Percentiles rank a stretch among this genome's conserved stretches.
These are phyloP conservation scores for Axinella damicornis DNA, from an alignment of 37 sponge, comb jelly and placozoan genomes.

Conservation along the genomic window DNA sequence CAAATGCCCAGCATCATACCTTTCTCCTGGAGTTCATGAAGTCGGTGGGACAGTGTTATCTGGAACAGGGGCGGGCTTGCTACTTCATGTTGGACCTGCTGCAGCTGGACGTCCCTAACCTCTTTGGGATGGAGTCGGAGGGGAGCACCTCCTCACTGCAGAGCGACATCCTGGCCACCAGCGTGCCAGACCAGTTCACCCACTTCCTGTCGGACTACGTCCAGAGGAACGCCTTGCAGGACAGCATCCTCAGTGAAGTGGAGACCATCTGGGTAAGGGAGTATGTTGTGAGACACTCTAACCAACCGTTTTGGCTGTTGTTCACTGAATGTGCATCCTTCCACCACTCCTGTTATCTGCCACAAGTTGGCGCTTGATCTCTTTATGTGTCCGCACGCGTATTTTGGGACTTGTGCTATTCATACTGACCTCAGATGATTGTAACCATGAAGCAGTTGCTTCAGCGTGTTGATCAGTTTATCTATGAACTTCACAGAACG, in stretches of 20 bases:
- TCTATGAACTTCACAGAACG: too few species aligned
- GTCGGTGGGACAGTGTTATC: slow-evolving; percentile 37
- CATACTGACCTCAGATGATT: too few species aligned
- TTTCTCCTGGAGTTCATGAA: slow-evolving; percentile 59
- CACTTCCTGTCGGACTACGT: slow-evolving; percentile 53
- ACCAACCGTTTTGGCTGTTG: too few species aligned
- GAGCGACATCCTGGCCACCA: slow-evolving; percentile 32
- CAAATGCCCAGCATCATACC: slow-evolving; percentile 41
- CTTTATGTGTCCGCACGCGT: too few species aligned
- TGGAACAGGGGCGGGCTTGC: slow-evolving; percentile 18
- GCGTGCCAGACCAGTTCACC: slow-evolving; percentile 32
- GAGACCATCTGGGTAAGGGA: slow-evolving; percentile 46
- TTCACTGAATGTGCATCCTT: too few species aligned
- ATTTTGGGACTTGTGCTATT: too few species aligned
- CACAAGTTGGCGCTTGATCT: too few species aligned
- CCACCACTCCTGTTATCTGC: too few species aligned
- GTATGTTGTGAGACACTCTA: too few species aligned
- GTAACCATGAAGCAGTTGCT: too few species aligned
- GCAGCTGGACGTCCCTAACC: slow-evolving; percentile 27
- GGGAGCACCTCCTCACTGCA: slow-evolving; percentile 33
- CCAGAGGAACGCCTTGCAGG: slow-evolving; percentile 31
- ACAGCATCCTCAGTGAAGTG: slow-evolving; percentile 8
- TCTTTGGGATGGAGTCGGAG: slow-evolving; percentile 38
- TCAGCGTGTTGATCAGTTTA: too few species aligned
- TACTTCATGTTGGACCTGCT: slow-evolving; percentile 56